Evolutionary conservation across 2,888 invertebrate genomes (phyloP), one percentile per base, ranked within the genome.

Genomic region (Volucella zonaria): DNA sequence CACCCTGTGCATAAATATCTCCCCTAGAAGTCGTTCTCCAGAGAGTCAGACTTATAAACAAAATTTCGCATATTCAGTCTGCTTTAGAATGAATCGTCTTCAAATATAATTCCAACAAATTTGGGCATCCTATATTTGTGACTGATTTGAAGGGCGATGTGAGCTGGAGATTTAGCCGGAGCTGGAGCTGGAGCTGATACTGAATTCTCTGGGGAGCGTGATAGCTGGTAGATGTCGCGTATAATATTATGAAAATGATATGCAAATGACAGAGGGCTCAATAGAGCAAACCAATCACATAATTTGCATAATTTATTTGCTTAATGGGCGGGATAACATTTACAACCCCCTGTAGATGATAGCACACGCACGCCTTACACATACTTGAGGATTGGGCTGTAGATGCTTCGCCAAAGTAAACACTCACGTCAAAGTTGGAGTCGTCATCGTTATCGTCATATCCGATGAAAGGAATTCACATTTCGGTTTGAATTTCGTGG

Each of bases 221-320:
- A 15, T 11, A 23, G 23, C 23, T 47, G 51, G 51, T 56, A 40
- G 61, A 70, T 70, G 62, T 67, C 52, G 59, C 64, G 70, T 79
- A 75, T 79, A 42, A 71, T 71, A 71, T 80, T 67, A 80, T 76
- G 71, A 76, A 80, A 80, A 71, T 76, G 43, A 66, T 83, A 83
- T 83, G 83, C 66, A 80, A 80, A 83, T 80, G 71, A 79, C 67
- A 80, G 67, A 43, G 70, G 52, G 62, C 83, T 76, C 71, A 76
- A 85, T 85, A 71, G 75, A 85, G 76, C 76, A 73, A 80, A 85
- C 83, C 83, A 85, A 85, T 85, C 80, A 71, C 67, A 67, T 67
- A 64, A 85, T 85, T 85, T 85, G 70, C 80, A 85, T 85, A 80
- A 85, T 85, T 85, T 85, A 80, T 71, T 76, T 76, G 80, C 76